Evolutionary conservation across 2,888 invertebrate species (phyloP), one percentile per base, ranked within the genome.

Genomic region (Lepeophtheirus nordmannii): DNA sequence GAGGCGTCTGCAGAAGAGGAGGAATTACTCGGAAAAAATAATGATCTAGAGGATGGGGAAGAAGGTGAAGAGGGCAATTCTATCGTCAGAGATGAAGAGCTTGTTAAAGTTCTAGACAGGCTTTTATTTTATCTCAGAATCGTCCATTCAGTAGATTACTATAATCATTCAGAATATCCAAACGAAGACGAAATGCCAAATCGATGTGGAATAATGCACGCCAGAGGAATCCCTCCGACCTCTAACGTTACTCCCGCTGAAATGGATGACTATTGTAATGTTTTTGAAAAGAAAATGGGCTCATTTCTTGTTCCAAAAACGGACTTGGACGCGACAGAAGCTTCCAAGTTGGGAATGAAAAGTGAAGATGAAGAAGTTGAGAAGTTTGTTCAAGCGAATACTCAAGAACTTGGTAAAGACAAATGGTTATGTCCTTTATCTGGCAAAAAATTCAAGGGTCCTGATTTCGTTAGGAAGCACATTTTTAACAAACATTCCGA

Each of bases 111-210:
- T 39, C 74, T 86, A 68, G 85, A 86, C 73, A 82, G 86, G 61
- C 81, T 99, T 68, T 83, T 99, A 62, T 76, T 97, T 63, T 99
- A 99, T 75, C 78, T 99, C 72, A 83, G 98, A 62, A 82, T 98
- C 59, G 98, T 99, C 0, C 96, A 99, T 76, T 97, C 97, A 0
- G 88, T 98, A 65, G 98, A 99, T 76, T 99, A 92, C 76, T 99
- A 99, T 78, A 96, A 96, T 78, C 93, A 93, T 74, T 93, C 92
- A 74, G 97, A 98, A 74, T 99, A 99, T 77, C 93, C 96, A 0
- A 93, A 94, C 72, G 98, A 99, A 76, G 98, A 99, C 75, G 94
- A 96, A 76, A 99, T 99, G 98, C 98, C 98, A 0, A 97, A 98
- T 76, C 82, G 94, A 46, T 94, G 97, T 76, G 97, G 97, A 11